A percentile compares a stretch with the other conserved stretches of the same genome.
phyloP scores from a whole-genome alignment of 2,888 invertebrate genomes.

The Pyrgus malvae region DNA sequence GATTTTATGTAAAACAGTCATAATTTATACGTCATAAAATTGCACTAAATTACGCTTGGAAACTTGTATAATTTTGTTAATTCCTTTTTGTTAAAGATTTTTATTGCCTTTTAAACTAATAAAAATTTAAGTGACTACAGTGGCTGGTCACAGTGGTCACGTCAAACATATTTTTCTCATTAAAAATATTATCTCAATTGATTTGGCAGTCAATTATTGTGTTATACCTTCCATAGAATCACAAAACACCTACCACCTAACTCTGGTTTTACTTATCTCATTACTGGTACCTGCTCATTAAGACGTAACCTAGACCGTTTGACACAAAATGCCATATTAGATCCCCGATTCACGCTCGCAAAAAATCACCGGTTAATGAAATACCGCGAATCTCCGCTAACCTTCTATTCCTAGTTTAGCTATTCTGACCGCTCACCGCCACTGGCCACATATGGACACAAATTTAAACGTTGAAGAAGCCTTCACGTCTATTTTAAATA shows the following conservation, averaged over 20 bases:
- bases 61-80: neutral
- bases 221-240: no score
- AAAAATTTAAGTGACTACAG: no score
- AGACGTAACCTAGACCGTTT: neutral
- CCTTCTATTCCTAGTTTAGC: constrained; percentile 25
- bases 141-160: no score
- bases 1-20: no score
- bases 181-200: no score
- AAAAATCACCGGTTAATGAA: constrained; percentile 9
- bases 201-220: no score
- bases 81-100: no score
- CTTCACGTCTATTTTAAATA: constrained; percentile 20
- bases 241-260: no score
- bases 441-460: constrained; percentile 20
- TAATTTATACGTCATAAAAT: neutral
- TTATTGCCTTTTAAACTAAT: no score
- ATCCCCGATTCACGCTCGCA: neutral
- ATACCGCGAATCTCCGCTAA: constrained; percentile 19
- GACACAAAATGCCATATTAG: constrained; percentile 9
- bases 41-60: neutral
- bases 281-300: no score
- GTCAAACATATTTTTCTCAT: no score
- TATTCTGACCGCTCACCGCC: constrained; percentile 10
- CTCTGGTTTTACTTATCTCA: no score
- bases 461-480: constrained; percentile 18